Evolutionary conservation across 2,888 invertebrate genomes (phyloP), one percentile per base, ranked within the genome.

Genomic region (Phoronis australis): DNA sequence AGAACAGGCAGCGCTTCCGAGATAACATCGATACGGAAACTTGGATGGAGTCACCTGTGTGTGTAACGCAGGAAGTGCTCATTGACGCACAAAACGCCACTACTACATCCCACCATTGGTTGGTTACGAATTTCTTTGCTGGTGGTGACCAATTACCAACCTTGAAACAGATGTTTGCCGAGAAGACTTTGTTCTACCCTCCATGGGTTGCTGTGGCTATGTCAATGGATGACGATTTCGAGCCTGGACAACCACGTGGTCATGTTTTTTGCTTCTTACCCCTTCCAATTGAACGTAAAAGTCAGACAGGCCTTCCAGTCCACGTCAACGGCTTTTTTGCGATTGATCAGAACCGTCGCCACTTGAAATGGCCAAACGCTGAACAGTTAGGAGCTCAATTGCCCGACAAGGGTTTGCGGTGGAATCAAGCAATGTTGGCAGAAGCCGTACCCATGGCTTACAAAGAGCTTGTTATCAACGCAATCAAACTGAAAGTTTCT

Each of bases 271-370:
- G 71, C 47, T 70, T 71, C 48, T 56, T 73, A 18, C 74, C 74
- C n/a, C 60, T 74, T 20, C 69, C 73, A 4, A 43, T 58, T 27
- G 65, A 66, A 43, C 51, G 54, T 5, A 51, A 60, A 40, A 60
- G 59, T 40, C 54, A 61, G 18, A 69, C 71, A 2, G 72, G 73
- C 4, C 59, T 71, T 9, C 71, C 71, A 1, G 60, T 72, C 3
- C 71, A 73, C 52, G 62, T 73, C n/a, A 71, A 71, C 52, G 72
- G 70, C 5, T 69, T 59, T 50, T 72, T 73, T 56, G 65, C 69
- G 3, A 48, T 73, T 6, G 67, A 62, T 40, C 68, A 68, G 43
- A 70, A 69, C 52, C 58, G 71, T 18, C 60, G 69, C 22, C 66
- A 69, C 48, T 48, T 73, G 3, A 73, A 69, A 55, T 72, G 70